phyloP scores from a whole-genome alignment of 1,140 invertebrate genomes.

The Drosophila novamexicana region DNA sequence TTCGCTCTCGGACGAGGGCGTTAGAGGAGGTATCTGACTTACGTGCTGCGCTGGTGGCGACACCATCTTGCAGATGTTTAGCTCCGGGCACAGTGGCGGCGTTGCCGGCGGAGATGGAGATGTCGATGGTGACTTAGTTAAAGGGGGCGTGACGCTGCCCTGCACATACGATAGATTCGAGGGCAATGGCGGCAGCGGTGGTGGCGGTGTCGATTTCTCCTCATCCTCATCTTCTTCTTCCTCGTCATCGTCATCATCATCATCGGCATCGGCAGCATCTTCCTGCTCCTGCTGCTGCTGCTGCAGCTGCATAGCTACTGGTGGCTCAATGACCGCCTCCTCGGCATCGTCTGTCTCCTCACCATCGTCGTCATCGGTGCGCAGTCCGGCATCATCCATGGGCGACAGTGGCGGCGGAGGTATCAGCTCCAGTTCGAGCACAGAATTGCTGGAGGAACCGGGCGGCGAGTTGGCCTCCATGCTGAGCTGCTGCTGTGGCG shows the following conservation, averaged over 20 bases:
- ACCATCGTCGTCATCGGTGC: slow-evolving; percentile 68
- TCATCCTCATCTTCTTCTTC: slow-evolving; percentile 62
- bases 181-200: slow-evolving; percentile 77
- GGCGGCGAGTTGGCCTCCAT: slow-evolving; percentile 44
- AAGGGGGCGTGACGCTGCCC: slow-evolving; percentile 66
- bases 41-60: slow-evolving; percentile 72
- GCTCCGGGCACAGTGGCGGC: slow-evolving; percentile 70
- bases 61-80: slow-evolving; percentile 69
- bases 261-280: slow-evolving; percentile 13
- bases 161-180: slow-evolving; percentile 78
- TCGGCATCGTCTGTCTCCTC: slow-evolving; percentile 67
- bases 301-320: slow-evolving; percentile 24
- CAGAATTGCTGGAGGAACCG: slow-evolving; percentile 66
- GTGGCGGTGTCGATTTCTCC: slow-evolving; percentile 76
- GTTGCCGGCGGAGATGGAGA: slow-evolving; percentile 79
- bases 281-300: slow-evolving; percentile 12
- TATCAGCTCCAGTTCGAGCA: slow-evolving; percentile 73
- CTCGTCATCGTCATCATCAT: slow-evolving; percentile 23
- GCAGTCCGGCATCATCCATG: slow-evolving; percentile 57
- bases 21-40: slow-evolving; percentile 72
- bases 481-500: slow-evolving; percentile 59
- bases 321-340: slow-evolving; percentile 33
- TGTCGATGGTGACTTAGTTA: slow-evolving; percentile 77
- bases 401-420: slow-evolving; percentile 75
- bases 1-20: slow-evolving; percentile 77